phyloP scores from a whole-genome alignment of 1,140 invertebrate genomes.

The Antheraea mylitta region DNA sequence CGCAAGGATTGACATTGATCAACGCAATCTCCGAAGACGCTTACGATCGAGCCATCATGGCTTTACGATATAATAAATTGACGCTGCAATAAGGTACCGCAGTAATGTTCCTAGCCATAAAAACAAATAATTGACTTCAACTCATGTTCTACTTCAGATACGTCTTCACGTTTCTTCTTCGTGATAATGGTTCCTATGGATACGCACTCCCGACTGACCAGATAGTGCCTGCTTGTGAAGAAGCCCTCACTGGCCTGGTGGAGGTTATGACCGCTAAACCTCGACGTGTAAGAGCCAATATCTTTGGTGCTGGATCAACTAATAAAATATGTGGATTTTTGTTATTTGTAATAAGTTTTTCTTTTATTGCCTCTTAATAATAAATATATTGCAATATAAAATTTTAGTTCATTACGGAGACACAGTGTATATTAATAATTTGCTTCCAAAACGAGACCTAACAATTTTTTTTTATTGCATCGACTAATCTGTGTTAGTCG shows the following conservation, averaged over 20 bases:
- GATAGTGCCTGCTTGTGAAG: constrained; percentile 85
- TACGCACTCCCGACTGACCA: constrained; percentile 87
- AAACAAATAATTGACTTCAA: background rate
- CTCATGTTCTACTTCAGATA: constrained; percentile 32
- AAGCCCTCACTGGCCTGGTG: constrained; percentile 61
- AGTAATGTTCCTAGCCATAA: too few species aligned
- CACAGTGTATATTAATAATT: too few species aligned
- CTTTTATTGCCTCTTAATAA: background rate
- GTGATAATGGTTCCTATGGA: constrained; percentile 87
- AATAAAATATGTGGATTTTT: background rate
- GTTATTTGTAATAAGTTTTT: background rate
- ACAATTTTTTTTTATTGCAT: too few species aligned
- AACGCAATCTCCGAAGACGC: too few species aligned
- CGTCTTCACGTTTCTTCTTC: constrained; percentile 81
- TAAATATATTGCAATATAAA: too few species aligned
- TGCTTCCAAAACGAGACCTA: too few species aligned
- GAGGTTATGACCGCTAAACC: constrained; percentile 50
- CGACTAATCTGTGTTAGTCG: too few species aligned
- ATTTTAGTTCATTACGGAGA: too few species aligned
- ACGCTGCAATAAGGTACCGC: too few species aligned
- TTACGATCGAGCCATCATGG: too few species aligned
- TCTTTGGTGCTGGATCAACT: constrained; percentile 26
- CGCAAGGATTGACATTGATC: too few species aligned
- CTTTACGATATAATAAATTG: too few species aligned
- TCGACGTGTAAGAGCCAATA: constrained; percentile 28